A percentile compares a stretch with the other conserved stretches of the same genome.
Evolutionary conservation across 2,113 vertebrate genomes (phyloP).

Genomic region (Periophthalmus modestus): DNA sequence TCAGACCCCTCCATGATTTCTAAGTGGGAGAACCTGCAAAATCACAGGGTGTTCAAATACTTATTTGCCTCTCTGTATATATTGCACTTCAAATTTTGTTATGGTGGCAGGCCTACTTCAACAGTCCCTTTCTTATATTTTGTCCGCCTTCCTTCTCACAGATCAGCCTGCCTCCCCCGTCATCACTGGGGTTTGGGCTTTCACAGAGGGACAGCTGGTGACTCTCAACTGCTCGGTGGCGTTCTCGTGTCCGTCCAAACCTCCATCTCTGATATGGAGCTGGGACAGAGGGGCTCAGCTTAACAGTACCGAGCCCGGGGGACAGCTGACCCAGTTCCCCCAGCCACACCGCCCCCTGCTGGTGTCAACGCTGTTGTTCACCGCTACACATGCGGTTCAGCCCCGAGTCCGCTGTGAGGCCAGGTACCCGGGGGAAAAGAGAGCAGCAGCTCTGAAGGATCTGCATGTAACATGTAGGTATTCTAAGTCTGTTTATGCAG

Average conservation of each 20-base stretch:
- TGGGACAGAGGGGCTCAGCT: slow-evolving; percentile 54
- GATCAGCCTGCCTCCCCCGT: slow-evolving; percentile 64
- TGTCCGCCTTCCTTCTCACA: slow-evolving; percentile 28
- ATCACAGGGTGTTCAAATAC: too few species aligned
- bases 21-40: too few species aligned
- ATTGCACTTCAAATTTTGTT: too few species aligned
- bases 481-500: neutral
- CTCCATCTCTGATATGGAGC: slow-evolving; percentile 69
- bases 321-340: slow-evolving; percentile 16
- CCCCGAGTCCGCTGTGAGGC: slow-evolving; percentile 72
- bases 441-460: slow-evolving; percentile 16
- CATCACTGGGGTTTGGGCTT: slow-evolving; percentile 56
- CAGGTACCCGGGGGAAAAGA: slow-evolving; percentile 45
- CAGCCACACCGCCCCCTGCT: slow-evolving; percentile 43
- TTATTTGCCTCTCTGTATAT: too few species aligned
- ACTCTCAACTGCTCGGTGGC: slow-evolving; percentile 73
- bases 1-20: too few species aligned
- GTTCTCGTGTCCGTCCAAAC: slow-evolving; percentile 67
- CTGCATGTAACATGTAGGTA: slow-evolving; percentile 77
- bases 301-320: slow-evolving; percentile 29
- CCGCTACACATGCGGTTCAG: slow-evolving; percentile 61
- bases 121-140: neutral
- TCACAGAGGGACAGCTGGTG: slow-evolving; percentile 70
- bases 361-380: slow-evolving; percentile 66
- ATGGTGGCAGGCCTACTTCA: too few species aligned